Evolutionary conservation across 2,888 invertebrate species (phyloP).

Genomic region (Lymantria monacha): DNA sequence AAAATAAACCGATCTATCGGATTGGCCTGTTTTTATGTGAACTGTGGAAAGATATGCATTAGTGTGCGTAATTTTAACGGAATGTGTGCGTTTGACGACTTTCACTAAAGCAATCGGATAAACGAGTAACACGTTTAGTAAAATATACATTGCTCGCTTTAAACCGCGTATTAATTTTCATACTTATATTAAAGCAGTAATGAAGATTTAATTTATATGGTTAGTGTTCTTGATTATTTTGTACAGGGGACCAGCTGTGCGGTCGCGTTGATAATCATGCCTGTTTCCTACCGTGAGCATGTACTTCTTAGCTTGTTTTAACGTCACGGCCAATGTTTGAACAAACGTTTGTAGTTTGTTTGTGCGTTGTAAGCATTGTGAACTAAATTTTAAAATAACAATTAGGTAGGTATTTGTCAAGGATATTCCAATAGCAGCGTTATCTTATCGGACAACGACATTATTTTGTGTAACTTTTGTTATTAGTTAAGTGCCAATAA

Average conservation of each 20-base stretch:
- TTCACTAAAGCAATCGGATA: slow-evolving; percentile 5
- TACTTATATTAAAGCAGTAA: slow-evolving; percentile 17
- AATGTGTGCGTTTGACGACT: slow-evolving; percentile 34
- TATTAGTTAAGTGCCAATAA: no score
- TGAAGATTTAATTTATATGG: slow-evolving; percentile 23
- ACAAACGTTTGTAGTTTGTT: slow-evolving; percentile 26
- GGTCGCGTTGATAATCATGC: slow-evolving; percentile 63
- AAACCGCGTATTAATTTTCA: neutral
- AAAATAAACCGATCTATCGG: slow-evolving; percentile 42
- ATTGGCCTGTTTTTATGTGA: slow-evolving; percentile 47
- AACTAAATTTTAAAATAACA: slow-evolving; percentile 16
- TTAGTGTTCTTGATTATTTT: slow-evolving; percentile 26
- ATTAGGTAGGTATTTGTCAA: slow-evolving; percentile 10
- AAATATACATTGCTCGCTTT: slow-evolving; percentile 7
- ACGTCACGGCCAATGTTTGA: slow-evolving; percentile 35
- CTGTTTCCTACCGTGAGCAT: slow-evolving; percentile 56
- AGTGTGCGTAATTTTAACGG: slow-evolving; percentile 32
- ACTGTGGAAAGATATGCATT: slow-evolving; percentile 32
- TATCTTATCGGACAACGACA: slow-evolving; percentile 28
- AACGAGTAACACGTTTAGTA: neutral
- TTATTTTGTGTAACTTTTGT: neutral
- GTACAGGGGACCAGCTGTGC: slow-evolving; percentile 58
- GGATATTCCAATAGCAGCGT: slow-evolving; percentile 2
- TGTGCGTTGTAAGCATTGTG: slow-evolving; percentile 1
- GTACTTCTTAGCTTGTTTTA: slow-evolving; percentile 42